Percentiles rank a stretch among this genome's conserved stretches.
phyloP scores from a whole-genome alignment of 2,113 vertebrate species.

The Charina bottae region DNA sequence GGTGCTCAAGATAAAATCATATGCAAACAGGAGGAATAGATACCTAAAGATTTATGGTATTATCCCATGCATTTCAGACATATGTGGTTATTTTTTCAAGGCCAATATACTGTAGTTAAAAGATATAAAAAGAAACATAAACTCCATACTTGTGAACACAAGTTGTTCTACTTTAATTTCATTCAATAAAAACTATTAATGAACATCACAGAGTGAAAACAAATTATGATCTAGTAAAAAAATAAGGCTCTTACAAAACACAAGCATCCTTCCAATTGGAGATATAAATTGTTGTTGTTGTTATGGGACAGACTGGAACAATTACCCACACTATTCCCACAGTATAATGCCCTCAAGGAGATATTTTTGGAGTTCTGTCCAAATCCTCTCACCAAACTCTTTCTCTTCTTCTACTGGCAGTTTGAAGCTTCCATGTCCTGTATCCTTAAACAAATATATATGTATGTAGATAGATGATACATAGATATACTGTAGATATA shows the following conservation, averaged over 20 bases:
- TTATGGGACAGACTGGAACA: not conserved
- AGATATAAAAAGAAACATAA: not conserved
- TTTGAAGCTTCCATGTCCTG: not conserved
- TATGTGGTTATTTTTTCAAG: not conserved
- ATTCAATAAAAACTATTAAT: not conserved
- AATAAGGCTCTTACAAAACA: not conserved
- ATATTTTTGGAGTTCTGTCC: not conserved
- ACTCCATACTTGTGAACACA: not conserved
- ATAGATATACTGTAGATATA: too few relatives aligned
- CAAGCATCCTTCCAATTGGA: not conserved
- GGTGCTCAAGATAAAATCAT: not conserved
- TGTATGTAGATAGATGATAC: not conserved
- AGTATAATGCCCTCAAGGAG: not conserved
- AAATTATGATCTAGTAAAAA: not conserved
- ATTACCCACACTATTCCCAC: not conserved
- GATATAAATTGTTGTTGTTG: not conserved
- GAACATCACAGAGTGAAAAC: not conserved
- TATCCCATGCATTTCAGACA: not conserved
- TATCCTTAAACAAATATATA: not conserved
- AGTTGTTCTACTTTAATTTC: not conserved
- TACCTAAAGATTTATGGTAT: not conserved
- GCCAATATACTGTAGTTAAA: not conserved
- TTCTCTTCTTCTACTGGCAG: not conserved
- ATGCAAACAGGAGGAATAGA: not conserved
- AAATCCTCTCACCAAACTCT: not conserved